phyloP scores from a whole-genome alignment of 2,113 vertebrate genomes.

The Sisor rabdophorus region DNA sequence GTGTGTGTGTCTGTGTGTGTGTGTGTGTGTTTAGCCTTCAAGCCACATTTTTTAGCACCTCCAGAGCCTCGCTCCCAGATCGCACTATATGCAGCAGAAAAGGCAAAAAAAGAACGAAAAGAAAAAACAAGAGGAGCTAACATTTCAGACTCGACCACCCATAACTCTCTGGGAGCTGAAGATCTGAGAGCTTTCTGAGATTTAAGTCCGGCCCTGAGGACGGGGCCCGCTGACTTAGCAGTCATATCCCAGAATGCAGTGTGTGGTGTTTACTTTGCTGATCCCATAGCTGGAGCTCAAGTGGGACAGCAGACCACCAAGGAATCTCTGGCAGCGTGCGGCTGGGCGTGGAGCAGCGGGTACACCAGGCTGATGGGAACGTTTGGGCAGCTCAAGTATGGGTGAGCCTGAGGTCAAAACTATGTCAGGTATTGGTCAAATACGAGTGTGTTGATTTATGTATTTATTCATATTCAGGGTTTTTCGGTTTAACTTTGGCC shows the following conservation, averaged over 20 bases:
- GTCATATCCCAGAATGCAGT: conserved; percentile 33
- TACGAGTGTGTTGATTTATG: not conserved
- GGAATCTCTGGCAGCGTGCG: conserved; percentile 13
- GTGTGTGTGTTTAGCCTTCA: conserved; percentile 25
- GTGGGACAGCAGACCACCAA: conserved; percentile 36
- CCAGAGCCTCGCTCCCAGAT: conserved; percentile 9
- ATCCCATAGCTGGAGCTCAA: conserved; percentile 30
- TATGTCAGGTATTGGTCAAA: not conserved
- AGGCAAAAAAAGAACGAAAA: not conserved
- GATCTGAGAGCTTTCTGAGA: conserved; percentile 65
- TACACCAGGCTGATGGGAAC: conserved; percentile 53
- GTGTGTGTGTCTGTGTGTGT: conserved; percentile 8
- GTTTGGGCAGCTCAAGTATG: conserved; percentile 40
- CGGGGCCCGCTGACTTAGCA: conserved; percentile 42
- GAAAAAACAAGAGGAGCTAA: conserved; percentile 19
- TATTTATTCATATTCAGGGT: conserved; percentile 6
- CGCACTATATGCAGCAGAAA: conserved; percentile 25
- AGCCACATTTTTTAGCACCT: conserved; percentile 31
- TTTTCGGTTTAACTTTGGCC: conserved; percentile 12
- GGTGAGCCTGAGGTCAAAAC: conserved; percentile 28
- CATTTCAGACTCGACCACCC: conserved; percentile 41
- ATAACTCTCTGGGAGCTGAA: conserved; percentile 30
- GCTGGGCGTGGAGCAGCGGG: conserved; percentile 42
- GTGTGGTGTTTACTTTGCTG: conserved; percentile 43
- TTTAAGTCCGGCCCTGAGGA: conserved; percentile 62